These are phyloP conservation scores for Muntiacus reevesi DNA, from an alignment of 2,113 vertebrate genomes.

Conservation along the genomic window DNA sequence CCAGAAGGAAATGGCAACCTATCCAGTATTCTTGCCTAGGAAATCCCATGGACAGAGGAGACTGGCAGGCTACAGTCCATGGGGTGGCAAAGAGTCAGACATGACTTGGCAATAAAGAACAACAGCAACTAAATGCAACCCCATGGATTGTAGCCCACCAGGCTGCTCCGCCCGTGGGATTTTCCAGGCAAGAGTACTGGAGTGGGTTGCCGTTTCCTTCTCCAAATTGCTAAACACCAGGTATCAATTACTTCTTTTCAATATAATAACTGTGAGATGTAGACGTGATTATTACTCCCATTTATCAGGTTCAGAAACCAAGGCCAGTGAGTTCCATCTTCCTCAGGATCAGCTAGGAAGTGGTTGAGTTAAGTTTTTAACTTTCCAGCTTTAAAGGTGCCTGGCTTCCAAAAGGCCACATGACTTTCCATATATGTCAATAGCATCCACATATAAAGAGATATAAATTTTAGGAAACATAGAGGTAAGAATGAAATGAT, in stretches of 20 bases:
- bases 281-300: neutral
- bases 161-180: too few species aligned
- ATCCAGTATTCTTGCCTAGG: neutral
- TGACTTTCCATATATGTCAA: neutral
- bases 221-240: too few species aligned
- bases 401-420: neutral
- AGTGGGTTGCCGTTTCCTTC: too few species aligned
- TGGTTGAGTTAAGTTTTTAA: neutral
- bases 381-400: neutral
- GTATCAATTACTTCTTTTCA: neutral
- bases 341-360: neutral
- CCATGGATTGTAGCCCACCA: too few species aligned
- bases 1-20: neutral
- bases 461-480: constrained; percentile 3
- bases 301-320: neutral
- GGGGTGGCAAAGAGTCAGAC: neutral
- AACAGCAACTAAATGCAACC: neutral
- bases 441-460: neutral
- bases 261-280: neutral
- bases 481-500: neutral
- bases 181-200: too few species aligned
- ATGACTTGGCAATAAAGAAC: neutral
- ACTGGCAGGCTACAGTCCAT: neutral
- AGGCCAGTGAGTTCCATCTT: neutral
- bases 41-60: neutral